These are phyloP conservation scores for Porites rus DNA, from an alignment of 92 coral and sea anemone species.

Conservation along the genomic window DNA sequence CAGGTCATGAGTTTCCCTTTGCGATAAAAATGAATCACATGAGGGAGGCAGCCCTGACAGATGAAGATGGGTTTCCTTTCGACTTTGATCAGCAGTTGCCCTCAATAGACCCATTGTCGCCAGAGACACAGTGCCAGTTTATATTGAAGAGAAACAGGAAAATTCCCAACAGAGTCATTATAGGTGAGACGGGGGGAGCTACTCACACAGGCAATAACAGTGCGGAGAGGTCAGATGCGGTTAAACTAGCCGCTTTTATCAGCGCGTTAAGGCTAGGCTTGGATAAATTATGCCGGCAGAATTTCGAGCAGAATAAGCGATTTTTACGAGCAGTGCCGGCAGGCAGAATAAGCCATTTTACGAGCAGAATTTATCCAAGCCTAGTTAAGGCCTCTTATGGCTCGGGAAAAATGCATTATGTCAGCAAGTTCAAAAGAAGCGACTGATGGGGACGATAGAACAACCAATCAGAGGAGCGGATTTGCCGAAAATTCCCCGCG, in stretches of 20 bases:
- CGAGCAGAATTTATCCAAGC: too few relatives aligned
- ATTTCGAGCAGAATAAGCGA: too few relatives aligned
- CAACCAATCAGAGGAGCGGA: too few relatives aligned
- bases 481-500: too few relatives aligned
- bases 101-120: conserved; percentile 80
- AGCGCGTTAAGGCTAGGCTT: too few relatives aligned
- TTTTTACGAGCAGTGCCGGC: too few relatives aligned
- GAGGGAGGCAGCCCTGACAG: conserved; percentile 86
- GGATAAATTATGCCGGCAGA: too few relatives aligned
- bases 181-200: conserved; percentile 53
- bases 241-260: background rate
- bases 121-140: conserved; percentile 91
- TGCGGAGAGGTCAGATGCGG: background rate
- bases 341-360: too few relatives aligned
- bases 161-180: conserved; percentile 61
- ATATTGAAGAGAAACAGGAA: conserved; percentile 90
- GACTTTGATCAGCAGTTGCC: conserved; percentile 89
- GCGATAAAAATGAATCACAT: conserved; percentile 98
- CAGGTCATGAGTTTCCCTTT: conserved; percentile 99
- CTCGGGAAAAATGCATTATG: too few relatives aligned
- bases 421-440: too few relatives aligned
- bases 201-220: background rate
- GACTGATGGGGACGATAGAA: too few relatives aligned
- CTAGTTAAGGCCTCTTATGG: too few relatives aligned
- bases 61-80: conserved; percentile 80